phyloP scores from a whole-genome alignment of 2,797 vertebrate species.

The Siniperca obscura region DNA sequence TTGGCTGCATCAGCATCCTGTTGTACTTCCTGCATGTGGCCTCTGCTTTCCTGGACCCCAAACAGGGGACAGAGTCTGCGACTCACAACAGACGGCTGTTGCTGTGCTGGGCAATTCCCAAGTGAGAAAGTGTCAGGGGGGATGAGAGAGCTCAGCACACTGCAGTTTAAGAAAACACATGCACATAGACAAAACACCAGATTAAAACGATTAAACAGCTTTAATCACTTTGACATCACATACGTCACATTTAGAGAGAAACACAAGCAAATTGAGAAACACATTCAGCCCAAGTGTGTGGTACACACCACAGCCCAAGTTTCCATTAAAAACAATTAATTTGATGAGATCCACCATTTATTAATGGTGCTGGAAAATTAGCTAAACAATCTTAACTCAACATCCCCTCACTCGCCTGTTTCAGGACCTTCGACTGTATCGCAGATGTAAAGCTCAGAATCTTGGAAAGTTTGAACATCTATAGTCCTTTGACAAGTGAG shows the following conservation, averaged over 20 bases:
- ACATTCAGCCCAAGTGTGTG: neutral
- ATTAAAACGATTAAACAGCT: neutral
- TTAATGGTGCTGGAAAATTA: neutral
- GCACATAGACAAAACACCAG: neutral
- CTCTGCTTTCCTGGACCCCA: neutral
- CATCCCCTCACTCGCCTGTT: neutral
- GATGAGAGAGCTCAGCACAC: neutral
- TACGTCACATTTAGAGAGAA: neutral
- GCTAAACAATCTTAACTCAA: neutral
- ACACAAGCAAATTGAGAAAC: neutral
- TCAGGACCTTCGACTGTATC: neutral
- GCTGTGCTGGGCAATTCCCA: neutral
- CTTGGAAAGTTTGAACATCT: neutral
- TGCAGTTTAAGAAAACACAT: neutral
- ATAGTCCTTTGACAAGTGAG: neutral
- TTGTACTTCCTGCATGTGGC: neutral
- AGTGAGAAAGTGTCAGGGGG: neutral
- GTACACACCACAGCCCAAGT: neutral
- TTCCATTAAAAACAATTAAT: neutral
- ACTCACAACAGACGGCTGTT: neutral
- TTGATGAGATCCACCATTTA: neutral
- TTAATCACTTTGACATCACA: neutral
- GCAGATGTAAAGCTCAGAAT: neutral
- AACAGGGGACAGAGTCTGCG: neutral
- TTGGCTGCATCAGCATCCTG: neutral